Conservation (phyloP, 2,797 vertebrate species). For the Sciurus carolinensis region DNA sequence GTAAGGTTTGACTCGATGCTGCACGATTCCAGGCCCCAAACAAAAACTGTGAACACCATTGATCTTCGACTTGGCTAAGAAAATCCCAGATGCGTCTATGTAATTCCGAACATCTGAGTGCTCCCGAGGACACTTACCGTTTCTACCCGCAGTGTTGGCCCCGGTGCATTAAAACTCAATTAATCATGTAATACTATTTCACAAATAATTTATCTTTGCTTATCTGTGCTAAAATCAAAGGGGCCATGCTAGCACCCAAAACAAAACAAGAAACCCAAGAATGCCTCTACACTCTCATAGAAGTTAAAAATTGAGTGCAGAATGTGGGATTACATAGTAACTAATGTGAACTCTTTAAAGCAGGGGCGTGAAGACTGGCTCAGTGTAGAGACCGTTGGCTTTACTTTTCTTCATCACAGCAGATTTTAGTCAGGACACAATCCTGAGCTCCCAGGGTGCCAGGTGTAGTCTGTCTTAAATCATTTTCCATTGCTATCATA, state of each 20-base stretch:
- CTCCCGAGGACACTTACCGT: not conserved
- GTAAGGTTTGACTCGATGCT: not conserved
- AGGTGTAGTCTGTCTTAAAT: not conserved
- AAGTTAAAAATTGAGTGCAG: not conserved
- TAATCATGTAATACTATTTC: not conserved
- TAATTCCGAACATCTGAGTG: not conserved
- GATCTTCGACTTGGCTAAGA: not conserved
- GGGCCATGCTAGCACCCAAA: not conserved
- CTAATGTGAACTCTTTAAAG: not conserved
- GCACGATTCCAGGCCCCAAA: not conserved
- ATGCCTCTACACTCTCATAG: not conserved
- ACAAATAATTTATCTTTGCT: not conserved
- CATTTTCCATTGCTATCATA: not conserved
- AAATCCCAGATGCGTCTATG: not conserved
- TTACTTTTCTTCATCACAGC: not conserved
- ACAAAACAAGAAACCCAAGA: not conserved
- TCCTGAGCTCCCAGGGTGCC: not conserved
- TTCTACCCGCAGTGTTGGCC: not conserved
- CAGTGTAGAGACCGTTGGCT: not conserved
- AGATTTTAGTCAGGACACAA: not conserved
- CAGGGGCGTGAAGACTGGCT: not conserved
- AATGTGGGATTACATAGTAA: not conserved
- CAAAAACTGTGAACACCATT: not conserved
- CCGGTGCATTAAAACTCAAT: not conserved
- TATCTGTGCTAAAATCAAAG: not conserved